phyloP scores from a whole-genome alignment of 2,888 invertebrate species.

The Entomobrya multifasciata region DNA sequence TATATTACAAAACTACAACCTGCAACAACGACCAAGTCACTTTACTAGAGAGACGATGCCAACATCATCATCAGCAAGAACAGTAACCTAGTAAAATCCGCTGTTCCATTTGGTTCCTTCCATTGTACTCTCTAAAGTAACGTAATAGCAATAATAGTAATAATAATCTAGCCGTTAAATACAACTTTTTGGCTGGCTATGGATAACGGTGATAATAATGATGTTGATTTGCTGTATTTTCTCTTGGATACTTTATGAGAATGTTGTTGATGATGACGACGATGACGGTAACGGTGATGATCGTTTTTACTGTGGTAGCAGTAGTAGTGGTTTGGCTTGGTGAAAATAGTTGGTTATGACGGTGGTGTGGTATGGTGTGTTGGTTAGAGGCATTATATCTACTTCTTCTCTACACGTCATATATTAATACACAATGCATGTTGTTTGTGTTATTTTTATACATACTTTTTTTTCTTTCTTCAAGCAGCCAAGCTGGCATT shows the following conservation, averaged over 20 bases:
- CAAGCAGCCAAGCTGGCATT: not conserved
- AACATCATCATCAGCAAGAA: slow-evolving; percentile 18
- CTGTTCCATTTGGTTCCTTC: slow-evolving; percentile 9
- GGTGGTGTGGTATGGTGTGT: slow-evolving; percentile 27
- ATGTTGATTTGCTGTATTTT: slow-evolving; percentile 39
- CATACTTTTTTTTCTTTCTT: slow-evolving; percentile 1
- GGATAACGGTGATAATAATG: slow-evolving; percentile 65
- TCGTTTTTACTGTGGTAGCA: slow-evolving; percentile 36
- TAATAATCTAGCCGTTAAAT: slow-evolving; percentile 43
- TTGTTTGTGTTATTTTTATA: slow-evolving; percentile 9
- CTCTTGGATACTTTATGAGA: not conserved
- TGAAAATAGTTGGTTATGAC: slow-evolving; percentile 31
- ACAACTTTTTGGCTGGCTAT: slow-evolving; percentile 49
- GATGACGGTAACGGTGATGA: slow-evolving; percentile 22
- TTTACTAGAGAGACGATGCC: slow-evolving; percentile 19
- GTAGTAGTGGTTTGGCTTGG: not conserved
- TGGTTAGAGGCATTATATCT: not conserved
- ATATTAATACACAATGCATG: not conserved
- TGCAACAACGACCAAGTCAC: not conserved
- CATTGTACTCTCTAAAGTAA: not conserved
- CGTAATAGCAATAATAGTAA: slow-evolving; percentile 40
- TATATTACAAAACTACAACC: not conserved
- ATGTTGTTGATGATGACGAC: slow-evolving; percentile 13
- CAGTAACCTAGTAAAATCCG: slow-evolving; percentile 43
- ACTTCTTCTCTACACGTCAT: no score